Evolutionary conservation across 2,888 invertebrate species (phyloP), one percentile per base, ranked within the genome.

Genomic region (Mythimna lalbum): DNA sequence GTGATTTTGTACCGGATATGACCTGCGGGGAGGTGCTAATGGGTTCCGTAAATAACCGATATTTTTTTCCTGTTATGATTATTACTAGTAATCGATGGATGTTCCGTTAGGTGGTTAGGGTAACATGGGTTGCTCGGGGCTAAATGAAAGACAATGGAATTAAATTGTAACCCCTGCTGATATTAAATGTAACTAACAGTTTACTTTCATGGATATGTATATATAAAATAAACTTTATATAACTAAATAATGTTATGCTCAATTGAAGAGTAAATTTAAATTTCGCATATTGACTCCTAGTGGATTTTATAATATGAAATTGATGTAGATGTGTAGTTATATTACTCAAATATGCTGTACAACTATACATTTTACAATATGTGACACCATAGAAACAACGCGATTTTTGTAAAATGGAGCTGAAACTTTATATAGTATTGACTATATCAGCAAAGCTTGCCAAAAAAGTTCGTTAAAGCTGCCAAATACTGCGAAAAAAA

Each of bases 1-100:
- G 90, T 91, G 91, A 92, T 93, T 91, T 87, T 83, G 77, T 89
- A 92, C 94, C 94, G 95, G 95, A 95, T 93, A 92, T 93, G 84
- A 92, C 90, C 90, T 84, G 89, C 88, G 88, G 93, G 90, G 89
- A 92, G 88, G 93, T 90, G 92, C 86, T 93, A 93, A 94, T 94
- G 89, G 91, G 91, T 91, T 92, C 89, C 89, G 90, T 91, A 90
- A 91, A 90, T 91, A 88, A 87, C 76, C 66, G 59, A 66, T 79
- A 84, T 88, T 89, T 90, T 88, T 86, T 82, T 71, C 56, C 52
- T 86, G 74, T 85, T 86, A 78, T 81, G 83, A 87, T 87, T 87
- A 88, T 86, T 87, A 83, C 74, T 70, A 77, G 83, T 90, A 59
- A 89, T 90, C 85, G 84, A 87, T 86, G 81, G 80, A 70, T 80